phyloP scores from a whole-genome alignment of 2,797 vertebrate species.

The Eleutherodactylus coqui region DNA sequence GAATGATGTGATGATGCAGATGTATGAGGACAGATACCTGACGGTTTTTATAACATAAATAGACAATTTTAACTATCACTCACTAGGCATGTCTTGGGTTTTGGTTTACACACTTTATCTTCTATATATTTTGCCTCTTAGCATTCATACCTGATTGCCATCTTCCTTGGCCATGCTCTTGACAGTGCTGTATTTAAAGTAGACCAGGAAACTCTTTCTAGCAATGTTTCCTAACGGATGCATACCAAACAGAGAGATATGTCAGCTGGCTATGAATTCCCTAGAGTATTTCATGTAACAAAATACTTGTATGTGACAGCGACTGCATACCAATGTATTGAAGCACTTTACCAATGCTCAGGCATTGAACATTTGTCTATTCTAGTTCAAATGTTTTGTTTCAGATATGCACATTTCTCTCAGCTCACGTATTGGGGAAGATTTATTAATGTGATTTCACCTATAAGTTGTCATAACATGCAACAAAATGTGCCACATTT shows the following conservation, averaged over 20 bases:
- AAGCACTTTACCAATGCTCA: neutral
- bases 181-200: slow-evolving; percentile 44
- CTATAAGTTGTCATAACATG: too few species aligned
- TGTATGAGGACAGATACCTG: too few species aligned
- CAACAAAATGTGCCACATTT: too few species aligned
- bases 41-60: neutral
- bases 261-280: slow-evolving; percentile 22
- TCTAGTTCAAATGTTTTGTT: neutral
- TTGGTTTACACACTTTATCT: neutral
- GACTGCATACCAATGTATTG: neutral
- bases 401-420: neutral
- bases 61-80: neutral
- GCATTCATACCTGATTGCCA: neutral
- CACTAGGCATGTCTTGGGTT: neutral
- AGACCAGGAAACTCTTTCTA: slow-evolving; percentile 26
- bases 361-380: neutral
- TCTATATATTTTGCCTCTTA: neutral
- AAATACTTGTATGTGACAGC: neutral
- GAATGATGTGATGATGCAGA: neutral
- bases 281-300: slow-evolving; percentile 23
- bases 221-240: slow-evolving; percentile 13
- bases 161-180: slow-evolving; percentile 8
- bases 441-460: too few species aligned
- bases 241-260: slow-evolving; percentile 26
- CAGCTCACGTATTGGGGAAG: neutral